These are phyloP conservation scores for Anthopleura sola DNA, from an alignment of 64 coral and sea anemone genomes.

Conservation along the genomic window DNA sequence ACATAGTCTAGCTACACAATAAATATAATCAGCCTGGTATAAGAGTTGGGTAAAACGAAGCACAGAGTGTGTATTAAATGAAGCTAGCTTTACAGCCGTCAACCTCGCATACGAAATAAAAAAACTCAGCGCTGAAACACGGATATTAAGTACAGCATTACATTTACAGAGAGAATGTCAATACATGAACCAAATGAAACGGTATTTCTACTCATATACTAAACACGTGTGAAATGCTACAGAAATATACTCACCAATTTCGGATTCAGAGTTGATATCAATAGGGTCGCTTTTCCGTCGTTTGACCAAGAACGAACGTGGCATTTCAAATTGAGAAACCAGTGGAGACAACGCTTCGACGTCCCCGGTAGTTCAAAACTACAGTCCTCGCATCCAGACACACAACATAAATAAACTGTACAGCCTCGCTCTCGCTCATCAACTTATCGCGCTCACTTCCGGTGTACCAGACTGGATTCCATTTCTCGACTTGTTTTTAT, in stretches of 20 bases:
- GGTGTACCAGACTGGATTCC: background rate
- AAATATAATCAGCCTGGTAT: background rate
- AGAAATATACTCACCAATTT: background rate
- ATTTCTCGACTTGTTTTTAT: background rate
- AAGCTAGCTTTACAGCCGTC: background rate
- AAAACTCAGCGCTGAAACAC: background rate
- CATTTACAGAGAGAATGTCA: background rate
- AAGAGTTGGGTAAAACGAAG: background rate
- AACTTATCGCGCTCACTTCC: constrained; percentile 1
- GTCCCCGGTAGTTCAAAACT: background rate
- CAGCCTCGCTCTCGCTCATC: constrained; percentile 10
- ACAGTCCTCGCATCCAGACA: background rate
- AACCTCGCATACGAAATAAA: background rate
- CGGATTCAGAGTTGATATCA: constrained; percentile 2
- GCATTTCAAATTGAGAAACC: constrained; percentile 37
- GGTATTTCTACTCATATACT: background rate
- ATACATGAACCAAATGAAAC: background rate
- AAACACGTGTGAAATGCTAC: constrained; percentile 41
- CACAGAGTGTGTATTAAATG: background rate
- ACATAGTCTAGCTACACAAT: background rate
- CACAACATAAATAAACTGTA: constrained; percentile 7
- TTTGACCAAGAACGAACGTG: constrained; percentile 54
- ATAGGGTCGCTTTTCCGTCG: constrained; percentile 30
- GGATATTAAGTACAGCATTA: background rate
- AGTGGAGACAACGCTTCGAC: background rate